phyloP scores from a whole-genome alignment of 2,888 invertebrate species.

The Cosmorhoe ocellata region DNA sequence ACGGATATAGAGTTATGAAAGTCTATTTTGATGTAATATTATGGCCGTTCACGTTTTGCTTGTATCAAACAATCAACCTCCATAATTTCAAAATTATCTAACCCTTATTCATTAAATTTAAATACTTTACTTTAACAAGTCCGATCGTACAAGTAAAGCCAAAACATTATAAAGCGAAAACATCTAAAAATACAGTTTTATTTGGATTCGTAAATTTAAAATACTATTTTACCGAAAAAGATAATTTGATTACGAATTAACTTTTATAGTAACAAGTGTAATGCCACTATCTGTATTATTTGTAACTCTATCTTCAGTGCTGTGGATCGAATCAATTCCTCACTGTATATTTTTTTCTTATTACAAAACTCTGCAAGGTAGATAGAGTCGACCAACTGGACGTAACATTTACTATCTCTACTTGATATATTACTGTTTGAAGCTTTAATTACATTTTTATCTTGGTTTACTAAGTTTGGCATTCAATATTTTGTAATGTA shows the following conservation, averaged over 20 bases:
- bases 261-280: too few species aligned
- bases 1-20: slow-evolving; percentile 42
- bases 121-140: too few species aligned
- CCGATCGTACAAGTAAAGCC: too few species aligned
- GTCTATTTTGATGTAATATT: slow-evolving; percentile 1
- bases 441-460: slow-evolving; percentile 22
- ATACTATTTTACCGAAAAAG: too few species aligned
- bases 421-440: slow-evolving; percentile 29
- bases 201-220: too few species aligned
- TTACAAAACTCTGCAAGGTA: slow-evolving; percentile 45
- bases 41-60: neutral
- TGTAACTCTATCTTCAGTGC: slow-evolving; percentile 43
- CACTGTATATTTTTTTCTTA: slow-evolving; percentile 52
- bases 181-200: too few species aligned
- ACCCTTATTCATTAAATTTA: too few species aligned
- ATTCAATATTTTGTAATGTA: slow-evolving; percentile 11
- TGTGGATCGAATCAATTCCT: slow-evolving; percentile 65
- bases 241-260: too few species aligned
- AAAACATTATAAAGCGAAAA: too few species aligned
- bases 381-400: slow-evolving; percentile 50
- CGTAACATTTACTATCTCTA: slow-evolving; percentile 32
- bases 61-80: too few species aligned
- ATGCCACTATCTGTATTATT: slow-evolving; percentile 37
- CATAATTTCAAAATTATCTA: too few species aligned
- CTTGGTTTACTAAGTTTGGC: slow-evolving; percentile 22